Conservation (phyloP, 2,888 invertebrate genomes). For the Philaethria dido region DNA sequence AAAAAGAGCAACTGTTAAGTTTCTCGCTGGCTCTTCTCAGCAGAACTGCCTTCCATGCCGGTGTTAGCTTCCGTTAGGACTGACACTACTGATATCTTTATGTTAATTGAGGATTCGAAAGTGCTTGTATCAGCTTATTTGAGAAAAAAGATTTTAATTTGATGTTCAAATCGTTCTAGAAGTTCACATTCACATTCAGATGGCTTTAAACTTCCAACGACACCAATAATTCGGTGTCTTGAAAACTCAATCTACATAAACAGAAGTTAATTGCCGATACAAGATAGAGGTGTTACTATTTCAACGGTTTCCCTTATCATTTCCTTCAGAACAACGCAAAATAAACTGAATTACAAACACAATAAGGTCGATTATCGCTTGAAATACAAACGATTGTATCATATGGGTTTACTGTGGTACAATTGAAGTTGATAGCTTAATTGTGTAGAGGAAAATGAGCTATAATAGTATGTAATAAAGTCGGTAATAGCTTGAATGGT, state of each 20-base stretch:
- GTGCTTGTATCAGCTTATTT: too few species aligned
- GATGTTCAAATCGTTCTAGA: too few species aligned
- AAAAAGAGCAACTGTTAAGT: too few species aligned
- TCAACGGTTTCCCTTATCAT: slow-evolving; percentile 38
- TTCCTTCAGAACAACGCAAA: slow-evolving; percentile 14
- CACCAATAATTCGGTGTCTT: slow-evolving; percentile 29
- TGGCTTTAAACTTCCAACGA: slow-evolving; percentile 2
- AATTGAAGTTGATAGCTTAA: slow-evolving; percentile 25
- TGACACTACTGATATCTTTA: too few species aligned
- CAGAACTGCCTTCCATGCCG: too few species aligned
- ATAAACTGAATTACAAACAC: slow-evolving; percentile 2
- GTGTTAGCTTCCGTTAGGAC: too few species aligned
- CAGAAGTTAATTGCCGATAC: slow-evolving; percentile 48
- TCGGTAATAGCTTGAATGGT: slow-evolving; percentile 36
- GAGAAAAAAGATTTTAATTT: too few species aligned
- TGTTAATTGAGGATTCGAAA: too few species aligned
- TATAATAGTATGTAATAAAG: slow-evolving; percentile 36
- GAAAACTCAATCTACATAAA: slow-evolving; percentile 50
- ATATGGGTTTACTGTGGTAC: slow-evolving; percentile 34
- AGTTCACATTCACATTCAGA: neutral
- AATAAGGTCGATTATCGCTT: slow-evolving; percentile 26
- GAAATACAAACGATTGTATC: slow-evolving; percentile 29
- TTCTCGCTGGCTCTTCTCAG: too few species aligned
- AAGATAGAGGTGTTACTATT: slow-evolving; percentile 51
- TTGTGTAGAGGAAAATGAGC: slow-evolving; percentile 37